Evolutionary conservation across 2,888 invertebrate genomes (phyloP), one percentile per base, ranked within the genome.

Genomic region (Melieria omissa): DNA sequence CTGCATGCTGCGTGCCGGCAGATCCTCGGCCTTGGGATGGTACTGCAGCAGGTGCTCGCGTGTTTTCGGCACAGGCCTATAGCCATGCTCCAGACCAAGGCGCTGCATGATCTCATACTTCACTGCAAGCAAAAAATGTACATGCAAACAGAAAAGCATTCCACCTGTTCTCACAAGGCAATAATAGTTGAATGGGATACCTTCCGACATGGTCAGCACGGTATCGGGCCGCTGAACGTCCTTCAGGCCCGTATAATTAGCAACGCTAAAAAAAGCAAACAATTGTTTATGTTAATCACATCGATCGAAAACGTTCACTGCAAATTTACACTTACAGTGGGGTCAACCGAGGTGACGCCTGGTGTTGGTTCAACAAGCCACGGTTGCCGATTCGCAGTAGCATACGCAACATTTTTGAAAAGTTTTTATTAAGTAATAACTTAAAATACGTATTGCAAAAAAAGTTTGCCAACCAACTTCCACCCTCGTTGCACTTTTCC

Each of bases 1-100:
- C 81, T 88, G 86, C 90, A 93, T 92, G 46, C 87, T 86, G 49
- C 92, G 86, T 1, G 89, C 79, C 0, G 92, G 92, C 54, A 93
- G 83, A 74, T 92, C 91, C 77, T 89, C 89, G 4, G 84, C 78
- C 76, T 87, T 87, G 0, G 91, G 91, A 29, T 91, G 85, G 77
- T 89, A 89, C 73, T 89, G 82, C 4, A 89, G 75, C 4, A 91
- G 84, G 79, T 90, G 86, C 10, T 88, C 87, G 49, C 91, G 87
- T 4, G 87, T 85, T 58, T 85, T 84, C 41, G 85, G 85, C n/a
- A 88, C 77, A 5, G 89, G 89, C 58, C 84, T 86, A 77, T 89
- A 91, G 1, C 84, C 84, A 0, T 71, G 70, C 12, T 86, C 81
- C 47, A 87, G 74, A 0, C 87, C 87, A 54, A 86, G 73, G 0